Percentiles rank a stretch among this genome's conserved stretches.
Evolutionary conservation across 35 echinoderm and acorn worm genomes (phyloP).

Genomic region (Ophiothrix spiculata): DNA sequence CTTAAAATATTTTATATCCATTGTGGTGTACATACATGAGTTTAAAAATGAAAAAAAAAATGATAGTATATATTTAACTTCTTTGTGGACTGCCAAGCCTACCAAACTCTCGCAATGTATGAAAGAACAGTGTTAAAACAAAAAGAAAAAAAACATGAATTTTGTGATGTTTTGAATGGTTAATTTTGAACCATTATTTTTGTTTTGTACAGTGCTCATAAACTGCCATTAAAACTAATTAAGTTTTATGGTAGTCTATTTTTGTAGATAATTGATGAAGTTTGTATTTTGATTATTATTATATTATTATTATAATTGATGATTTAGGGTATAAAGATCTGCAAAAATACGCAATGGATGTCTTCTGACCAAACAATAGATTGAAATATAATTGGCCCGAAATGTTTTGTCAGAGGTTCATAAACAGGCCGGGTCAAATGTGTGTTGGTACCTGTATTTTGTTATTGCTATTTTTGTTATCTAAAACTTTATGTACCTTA

Average conservation of each 20-base stretch:
- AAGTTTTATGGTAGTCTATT: background rate
- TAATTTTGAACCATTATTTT: background rate
- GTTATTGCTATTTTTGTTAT: too few species aligned
- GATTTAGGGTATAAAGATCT: too few species aligned
- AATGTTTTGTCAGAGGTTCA: too few species aligned
- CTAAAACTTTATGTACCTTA: too few species aligned
- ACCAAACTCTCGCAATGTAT: background rate
- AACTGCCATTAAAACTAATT: background rate
- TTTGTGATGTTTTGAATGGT: background rate
- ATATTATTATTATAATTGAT: background rate
- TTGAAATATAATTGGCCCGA: too few species aligned
- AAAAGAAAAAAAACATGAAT: background rate
- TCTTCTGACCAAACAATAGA: too few species aligned
- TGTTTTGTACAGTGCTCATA: background rate
- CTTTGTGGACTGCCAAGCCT: background rate
- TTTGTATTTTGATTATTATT: background rate
- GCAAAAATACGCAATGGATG: too few species aligned
- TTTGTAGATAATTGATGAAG: background rate
- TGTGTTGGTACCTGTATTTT: too few species aligned
- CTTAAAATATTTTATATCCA: background rate
- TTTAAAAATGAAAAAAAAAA: background rate
- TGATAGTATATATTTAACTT: background rate
- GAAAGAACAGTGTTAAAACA: background rate
- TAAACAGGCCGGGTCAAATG: too few species aligned
- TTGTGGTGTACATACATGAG: background rate